phyloP scores from a whole-genome alignment of 2,113 vertebrate species.

The Cyphomyrus discorhynchus region DNA sequence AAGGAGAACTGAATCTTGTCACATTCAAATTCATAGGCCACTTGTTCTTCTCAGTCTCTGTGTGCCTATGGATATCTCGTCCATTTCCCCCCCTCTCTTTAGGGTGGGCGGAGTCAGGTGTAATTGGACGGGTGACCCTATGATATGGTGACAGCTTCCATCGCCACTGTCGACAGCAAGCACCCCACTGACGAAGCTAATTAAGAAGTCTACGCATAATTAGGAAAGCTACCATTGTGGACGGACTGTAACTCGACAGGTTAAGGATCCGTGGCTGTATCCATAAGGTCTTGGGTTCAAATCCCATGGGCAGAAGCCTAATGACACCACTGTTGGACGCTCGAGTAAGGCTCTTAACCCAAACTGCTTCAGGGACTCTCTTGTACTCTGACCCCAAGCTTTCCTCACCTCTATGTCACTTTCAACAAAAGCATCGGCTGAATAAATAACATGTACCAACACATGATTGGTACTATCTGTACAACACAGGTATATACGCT shows the following conservation, averaged over 20 bases:
- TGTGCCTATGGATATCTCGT: not conserved
- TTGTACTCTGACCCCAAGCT: not conserved
- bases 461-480: not conserved
- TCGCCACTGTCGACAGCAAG: not conserved
- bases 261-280: not conserved
- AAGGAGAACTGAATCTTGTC: not conserved
- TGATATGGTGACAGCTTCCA: not conserved
- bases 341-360: not conserved
- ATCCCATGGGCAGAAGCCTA: not conserved
- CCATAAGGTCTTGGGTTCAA: not conserved
- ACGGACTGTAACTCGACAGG: not conserved
- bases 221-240: not conserved
- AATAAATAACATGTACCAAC: not conserved
- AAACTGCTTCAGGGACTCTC: not conserved
- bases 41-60: not conserved
- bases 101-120: not conserved
- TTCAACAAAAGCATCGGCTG: not conserved
- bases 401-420: not conserved
- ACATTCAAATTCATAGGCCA: not conserved
- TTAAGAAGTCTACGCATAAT: not conserved
- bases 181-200: not conserved
- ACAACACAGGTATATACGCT: not conserved
- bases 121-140: not conserved
- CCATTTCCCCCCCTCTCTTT: not conserved
- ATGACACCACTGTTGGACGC: not conserved